Evolutionary conservation across 2,888 invertebrate species (phyloP), one percentile per base, ranked within the genome.

Genomic region (Calameuta pallipes): DNA sequence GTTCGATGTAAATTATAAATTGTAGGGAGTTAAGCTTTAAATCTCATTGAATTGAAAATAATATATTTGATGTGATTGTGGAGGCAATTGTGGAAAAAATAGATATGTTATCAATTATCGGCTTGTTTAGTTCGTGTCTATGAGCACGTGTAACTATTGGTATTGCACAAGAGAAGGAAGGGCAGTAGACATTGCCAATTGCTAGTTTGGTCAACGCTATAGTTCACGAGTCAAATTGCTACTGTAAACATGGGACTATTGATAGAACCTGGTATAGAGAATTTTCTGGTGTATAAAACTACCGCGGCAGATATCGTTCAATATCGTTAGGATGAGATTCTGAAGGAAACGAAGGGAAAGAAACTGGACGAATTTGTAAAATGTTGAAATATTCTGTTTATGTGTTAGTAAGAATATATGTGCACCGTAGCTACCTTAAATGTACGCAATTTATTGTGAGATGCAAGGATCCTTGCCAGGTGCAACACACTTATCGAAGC

Each of bases 401-500:
- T 56, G 56, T 2, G 23, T 56, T 56, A 23, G 23, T 56, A 56
- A 9, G 9, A 56, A 56, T 2, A 23, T 56, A 56, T 56, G 23
- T 56, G 23, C 9, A 9, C 9, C 2, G 2, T 56, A 23, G 56
- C 56, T 56, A 9, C 23, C 56, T 56, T 56, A 56, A 56, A 56
- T 1, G 56, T 56, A 56, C 23, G 56, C 23, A 15, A 56, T 56
- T 56, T 56, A 56, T 56, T 56, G 23, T 56, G 56, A 56, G 56
- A 56, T 23, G 23, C 23, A 71, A 13, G 71, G 13, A 71, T 71
- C 71, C 71, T 71, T 71, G 33, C 31, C 70, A 70, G 70, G 30
- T 70, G 70, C 70, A 70, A n/a, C 70, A 70, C 70, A 70, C 70
- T 70, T 70, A 70, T 30, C 13, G 15, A 70, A 70, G 70, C 70